phyloP scores from a whole-genome alignment of 2,888 invertebrate species.

The Schrankia costaestrigalis region DNA sequence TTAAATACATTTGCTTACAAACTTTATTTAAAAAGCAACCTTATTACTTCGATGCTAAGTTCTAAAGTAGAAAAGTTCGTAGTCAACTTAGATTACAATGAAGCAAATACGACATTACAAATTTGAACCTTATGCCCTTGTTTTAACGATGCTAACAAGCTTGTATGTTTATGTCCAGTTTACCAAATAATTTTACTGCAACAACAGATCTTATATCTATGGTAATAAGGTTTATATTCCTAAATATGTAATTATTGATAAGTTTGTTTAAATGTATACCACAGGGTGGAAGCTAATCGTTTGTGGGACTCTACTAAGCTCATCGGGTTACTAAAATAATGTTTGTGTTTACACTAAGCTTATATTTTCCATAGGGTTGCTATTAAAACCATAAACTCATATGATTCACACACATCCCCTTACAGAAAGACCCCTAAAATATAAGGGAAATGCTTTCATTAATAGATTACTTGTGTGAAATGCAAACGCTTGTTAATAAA shows the following conservation, averaged over 20 bases:
- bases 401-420: slow-evolving; percentile 38
- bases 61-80: not conserved
- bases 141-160: slow-evolving; percentile 5
- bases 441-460: slow-evolving; percentile 21
- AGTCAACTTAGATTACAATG: not conserved
- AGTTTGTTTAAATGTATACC: slow-evolving; percentile 30
- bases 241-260: no score
- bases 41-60: not conserved
- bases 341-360: slow-evolving; percentile 72
- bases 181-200: slow-evolving; percentile 10
- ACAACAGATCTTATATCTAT: not conserved
- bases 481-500: slow-evolving; percentile 13
- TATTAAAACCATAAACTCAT: slow-evolving; percentile 53
- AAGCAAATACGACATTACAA: slow-evolving; percentile 7
- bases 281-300: slow-evolving; percentile 58
- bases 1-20: slow-evolving; percentile 7
- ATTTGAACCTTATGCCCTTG: slow-evolving; percentile 3
- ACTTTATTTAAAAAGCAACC: slow-evolving; percentile 1
- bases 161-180: slow-evolving; percentile 7
- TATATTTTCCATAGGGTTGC: slow-evolving; percentile 47
- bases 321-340: slow-evolving; percentile 78
- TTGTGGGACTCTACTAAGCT: slow-evolving; percentile 67
- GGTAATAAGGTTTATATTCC: no score
- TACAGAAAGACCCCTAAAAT: slow-evolving; percentile 17
- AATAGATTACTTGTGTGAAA: slow-evolving; percentile 24